Evolutionary conservation across 2,113 vertebrate species (phyloP).

Genomic region (Pachycephala philippinensis): DNA sequence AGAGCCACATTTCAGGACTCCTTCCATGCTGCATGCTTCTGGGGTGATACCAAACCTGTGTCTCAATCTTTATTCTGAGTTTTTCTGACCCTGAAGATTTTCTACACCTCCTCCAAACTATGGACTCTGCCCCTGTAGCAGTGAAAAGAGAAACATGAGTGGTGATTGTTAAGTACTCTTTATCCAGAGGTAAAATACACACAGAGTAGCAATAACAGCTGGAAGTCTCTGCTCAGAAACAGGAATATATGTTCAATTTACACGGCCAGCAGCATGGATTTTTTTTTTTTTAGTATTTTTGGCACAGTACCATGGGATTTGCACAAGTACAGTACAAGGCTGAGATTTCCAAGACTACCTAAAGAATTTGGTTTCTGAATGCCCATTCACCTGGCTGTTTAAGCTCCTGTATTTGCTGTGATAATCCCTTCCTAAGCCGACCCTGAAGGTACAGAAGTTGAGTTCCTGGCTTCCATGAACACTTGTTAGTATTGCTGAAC

Average conservation of each 20-base stretch:
- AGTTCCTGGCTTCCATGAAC: neutral
- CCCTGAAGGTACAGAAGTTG: neutral
- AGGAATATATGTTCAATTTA: neutral
- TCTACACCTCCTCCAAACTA: neutral
- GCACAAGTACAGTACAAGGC: neutral
- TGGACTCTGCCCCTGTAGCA: fast-evolving
- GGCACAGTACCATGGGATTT: neutral
- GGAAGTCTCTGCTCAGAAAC: neutral
- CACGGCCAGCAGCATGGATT: neutral
- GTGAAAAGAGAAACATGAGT: neutral
- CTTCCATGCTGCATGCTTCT: neutral
- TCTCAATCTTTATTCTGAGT: neutral
- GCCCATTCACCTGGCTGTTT: neutral
- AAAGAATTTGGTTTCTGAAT: neutral
- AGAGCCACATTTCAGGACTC: neutral
- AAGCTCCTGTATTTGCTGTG: neutral
- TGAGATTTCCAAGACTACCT: neutral
- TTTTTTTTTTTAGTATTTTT: neutral
- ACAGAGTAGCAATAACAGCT: neutral
- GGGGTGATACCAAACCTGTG: neutral
- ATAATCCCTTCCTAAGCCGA: neutral
- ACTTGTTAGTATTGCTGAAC: neutral
- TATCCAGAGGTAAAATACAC: neutral
- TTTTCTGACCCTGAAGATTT: neutral
- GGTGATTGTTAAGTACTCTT: neutral